Percentiles rank a stretch among this genome's conserved stretches.
These are phyloP conservation scores for Volucella inanis DNA, from an alignment of 2,888 invertebrate species.

Conservation along the genomic window DNA sequence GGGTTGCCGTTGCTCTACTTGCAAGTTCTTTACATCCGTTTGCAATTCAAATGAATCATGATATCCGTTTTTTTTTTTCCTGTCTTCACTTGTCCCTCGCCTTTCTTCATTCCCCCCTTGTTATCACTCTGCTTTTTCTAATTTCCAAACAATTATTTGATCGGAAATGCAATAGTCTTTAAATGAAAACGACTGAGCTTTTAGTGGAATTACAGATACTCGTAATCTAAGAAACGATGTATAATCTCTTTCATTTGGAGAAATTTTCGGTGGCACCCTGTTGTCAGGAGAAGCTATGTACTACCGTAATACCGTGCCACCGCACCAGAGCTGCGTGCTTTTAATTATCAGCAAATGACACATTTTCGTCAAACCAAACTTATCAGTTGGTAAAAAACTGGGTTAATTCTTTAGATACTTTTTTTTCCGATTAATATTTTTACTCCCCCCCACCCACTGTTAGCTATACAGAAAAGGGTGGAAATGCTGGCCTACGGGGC, in stretches of 20 bases:
- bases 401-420: slow-evolving; percentile 59
- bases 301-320: neutral
- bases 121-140: neutral
- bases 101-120: too few species aligned
- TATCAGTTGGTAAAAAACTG: slow-evolving; percentile 71
- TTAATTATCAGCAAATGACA: slow-evolving; percentile 73
- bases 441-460: slow-evolving; percentile 2
- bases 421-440: slow-evolving; percentile 5
- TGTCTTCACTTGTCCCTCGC: too few species aligned
- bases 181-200: slow-evolving; percentile 29
- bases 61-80: slow-evolving; percentile 36
- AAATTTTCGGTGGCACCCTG: slow-evolving; percentile 19
- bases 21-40: slow-evolving; percentile 53
- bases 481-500: slow-evolving; percentile 65
- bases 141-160: slow-evolving; percentile 65
- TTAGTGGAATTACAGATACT: slow-evolving; percentile 51
- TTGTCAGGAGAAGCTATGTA: neutral
- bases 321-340: slow-evolving; percentile 66
- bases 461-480: neutral
- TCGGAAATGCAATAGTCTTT: slow-evolving; percentile 61
- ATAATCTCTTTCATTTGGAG: neutral
- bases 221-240: neutral
- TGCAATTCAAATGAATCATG: slow-evolving; percentile 64
- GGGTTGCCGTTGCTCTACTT: slow-evolving; percentile 24
- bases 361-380: slow-evolving; percentile 63